Percentiles rank a stretch among this genome's conserved stretches.
These are phyloP conservation scores for Amia ocellicauda DNA, from an alignment of 2,113 vertebrate genomes.

Conservation along the genomic window DNA sequence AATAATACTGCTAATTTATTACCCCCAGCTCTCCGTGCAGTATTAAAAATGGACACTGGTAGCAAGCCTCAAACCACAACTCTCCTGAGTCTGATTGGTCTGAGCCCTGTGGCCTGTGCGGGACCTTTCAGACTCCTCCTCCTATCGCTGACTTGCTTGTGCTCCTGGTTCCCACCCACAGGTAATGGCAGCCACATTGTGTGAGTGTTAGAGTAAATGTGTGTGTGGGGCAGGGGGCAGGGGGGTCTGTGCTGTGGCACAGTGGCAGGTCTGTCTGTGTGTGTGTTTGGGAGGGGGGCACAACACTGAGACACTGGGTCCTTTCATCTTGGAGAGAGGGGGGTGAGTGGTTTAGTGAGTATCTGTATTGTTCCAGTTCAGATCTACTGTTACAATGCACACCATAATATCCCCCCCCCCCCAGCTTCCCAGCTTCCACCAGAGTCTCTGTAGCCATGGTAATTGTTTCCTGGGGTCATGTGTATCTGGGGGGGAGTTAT, in stretches of 20 bases:
- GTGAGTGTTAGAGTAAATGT: too few species aligned
- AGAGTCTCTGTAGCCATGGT: constrained; percentile 31
- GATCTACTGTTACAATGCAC: constrained; percentile 25
- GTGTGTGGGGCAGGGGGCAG: constrained; percentile 25
- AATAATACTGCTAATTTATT: too few species aligned
- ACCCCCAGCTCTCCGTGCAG: too few species aligned
- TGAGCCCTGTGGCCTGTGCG: constrained; percentile 36
- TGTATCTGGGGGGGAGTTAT: constrained; percentile 2
- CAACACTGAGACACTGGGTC: constrained; percentile 16
- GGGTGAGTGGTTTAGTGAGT: constrained; percentile 9
- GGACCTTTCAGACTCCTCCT: constrained; percentile 35
- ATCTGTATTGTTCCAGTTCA: constrained; percentile 7
- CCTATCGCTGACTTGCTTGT: constrained; percentile 54
- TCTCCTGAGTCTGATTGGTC: too few species aligned
- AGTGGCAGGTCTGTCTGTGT: constrained; percentile 14
- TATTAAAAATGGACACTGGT: too few species aligned
- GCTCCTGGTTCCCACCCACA: constrained; percentile 45
- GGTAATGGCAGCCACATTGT: constrained; percentile 40
- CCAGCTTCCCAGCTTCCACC: too few species aligned
- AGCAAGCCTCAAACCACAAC: too few species aligned
- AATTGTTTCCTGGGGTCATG: constrained; percentile 13
- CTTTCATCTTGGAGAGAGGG: background rate
- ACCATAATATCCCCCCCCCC: constrained; percentile 34
- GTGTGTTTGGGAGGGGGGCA: constrained; percentile 8
- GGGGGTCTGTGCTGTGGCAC: constrained; percentile 42